Base-by-base conservation (phyloP, 2,113 vertebrate genomes). In the Myotis lucifugus region DNA sequence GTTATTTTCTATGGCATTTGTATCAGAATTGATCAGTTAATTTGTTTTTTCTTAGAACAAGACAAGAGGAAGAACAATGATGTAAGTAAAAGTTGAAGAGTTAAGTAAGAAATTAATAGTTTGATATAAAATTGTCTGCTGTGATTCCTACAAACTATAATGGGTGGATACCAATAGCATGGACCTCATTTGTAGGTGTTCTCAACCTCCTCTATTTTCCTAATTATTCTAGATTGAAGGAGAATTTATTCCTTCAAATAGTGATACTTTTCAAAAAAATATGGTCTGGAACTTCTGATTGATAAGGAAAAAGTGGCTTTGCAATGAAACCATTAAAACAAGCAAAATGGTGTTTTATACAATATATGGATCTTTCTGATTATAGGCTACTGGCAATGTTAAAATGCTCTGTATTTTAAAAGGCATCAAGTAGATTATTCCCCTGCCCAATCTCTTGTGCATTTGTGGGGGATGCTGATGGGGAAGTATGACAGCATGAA, bases 31-130 rank as follows among this genome's bases (percentile, higher is more conserved):
- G 64, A 67, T 6, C 64, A 67, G 32, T n/a, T 67, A 67, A 67
- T 67, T 67, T 67, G 27, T 67, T 67, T 67, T 67, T 96, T 99
- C 98, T 91, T 98, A 99, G 99, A 99, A 92, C 98, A 99, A 98
- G 99, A 99, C 98, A 99, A 99, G 98, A 99, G 99, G 99, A 99
- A 99, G 99, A 99, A 99, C 98, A 99, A 99, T 98, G 99, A 99
- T 98, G 99, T 99, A 98, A 99, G 99, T 98, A 98, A 98, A 95
- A 92, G 10, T 48, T 79, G 78, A 94, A 96, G 37, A 97, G 83
- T 85, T 67, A 67, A 66, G 64, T 66, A 66, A n/a, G 64, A 67
- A n/a, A 67, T n/a, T 67, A n/a, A 17, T 67, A n/a, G 64, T n/a
- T 96, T 90, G 46, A 91, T 70, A 76, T 93, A 56, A 79, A 85